Evolutionary conservation across 2,888 invertebrate species (phyloP).

Genomic region (Archips crataeganus): DNA sequence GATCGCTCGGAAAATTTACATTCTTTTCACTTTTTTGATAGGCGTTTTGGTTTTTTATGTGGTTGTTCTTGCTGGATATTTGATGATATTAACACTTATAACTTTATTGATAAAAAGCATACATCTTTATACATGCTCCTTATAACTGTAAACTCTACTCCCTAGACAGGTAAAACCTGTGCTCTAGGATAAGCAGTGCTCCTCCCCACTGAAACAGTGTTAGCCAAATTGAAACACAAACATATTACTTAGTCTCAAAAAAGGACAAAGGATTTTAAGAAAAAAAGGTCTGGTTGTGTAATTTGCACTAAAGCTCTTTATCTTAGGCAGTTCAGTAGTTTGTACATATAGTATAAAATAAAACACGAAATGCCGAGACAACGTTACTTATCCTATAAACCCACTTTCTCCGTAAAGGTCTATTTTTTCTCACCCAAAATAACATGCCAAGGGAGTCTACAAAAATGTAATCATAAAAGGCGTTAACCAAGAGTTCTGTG

Average conservation of each 20-base stretch:
- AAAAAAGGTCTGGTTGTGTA: background rate
- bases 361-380: background rate
- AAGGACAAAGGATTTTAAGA: background rate
- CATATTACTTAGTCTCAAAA: background rate
- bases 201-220: no score
- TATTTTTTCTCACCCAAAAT: conserved; percentile 22
- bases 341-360: background rate
- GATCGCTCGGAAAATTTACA: conserved; percentile 47
- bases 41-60: conserved; percentile 31
- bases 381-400: conserved; percentile 4
- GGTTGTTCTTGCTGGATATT: conserved; percentile 20
- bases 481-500: conserved; percentile 47
- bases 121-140: no score
- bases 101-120: no score
- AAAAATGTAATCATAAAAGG: conserved; percentile 41
- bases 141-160: no score
- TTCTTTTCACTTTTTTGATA: conserved; percentile 32
- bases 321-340: background rate
- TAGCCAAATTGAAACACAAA: no score
- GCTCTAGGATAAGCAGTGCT: no score
- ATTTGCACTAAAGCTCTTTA: background rate
- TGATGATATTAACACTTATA: no score
- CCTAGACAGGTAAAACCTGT: no score
- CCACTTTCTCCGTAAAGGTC: conserved; percentile 6
- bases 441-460: conserved; percentile 31